A percentile compares a stretch with the other conserved stretches of the same genome.
Evolutionary conservation across 1,140 invertebrate species (phyloP).

Genomic region (Drosophila gunungcola): DNA sequence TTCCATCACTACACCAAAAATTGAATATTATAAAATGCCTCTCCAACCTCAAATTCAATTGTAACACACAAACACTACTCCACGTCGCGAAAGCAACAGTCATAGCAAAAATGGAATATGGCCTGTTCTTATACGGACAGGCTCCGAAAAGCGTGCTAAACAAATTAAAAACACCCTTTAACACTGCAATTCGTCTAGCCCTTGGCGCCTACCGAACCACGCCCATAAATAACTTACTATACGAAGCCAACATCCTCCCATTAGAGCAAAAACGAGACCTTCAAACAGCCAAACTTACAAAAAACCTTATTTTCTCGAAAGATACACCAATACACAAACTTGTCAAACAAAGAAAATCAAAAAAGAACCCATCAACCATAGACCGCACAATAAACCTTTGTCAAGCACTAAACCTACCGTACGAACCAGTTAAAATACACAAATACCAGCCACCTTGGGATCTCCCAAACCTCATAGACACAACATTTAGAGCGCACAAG

Average conservation of each 20-base stretch:
- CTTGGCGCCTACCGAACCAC: background rate
- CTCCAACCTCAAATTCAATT: background rate
- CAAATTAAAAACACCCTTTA: constrained; percentile 10
- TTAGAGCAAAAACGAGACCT: background rate
- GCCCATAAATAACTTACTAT: background rate
- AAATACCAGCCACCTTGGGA: constrained; percentile 10
- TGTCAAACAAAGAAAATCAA: background rate
- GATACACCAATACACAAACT: background rate
- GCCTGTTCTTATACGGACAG: constrained; percentile 1
- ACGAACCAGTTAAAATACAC: constrained; percentile 7
- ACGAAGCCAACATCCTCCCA: background rate
- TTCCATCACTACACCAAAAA: background rate
- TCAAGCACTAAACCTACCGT: constrained; percentile 3
- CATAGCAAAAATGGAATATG: background rate
- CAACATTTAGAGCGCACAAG: background rate
- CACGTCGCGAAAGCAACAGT: constrained; percentile 1
- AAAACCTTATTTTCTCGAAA: background rate
- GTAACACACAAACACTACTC: constrained; percentile 1
- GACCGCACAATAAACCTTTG: background rate
- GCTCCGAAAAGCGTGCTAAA: constrained; percentile 3
- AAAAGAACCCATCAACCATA: background rate
- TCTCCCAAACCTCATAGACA: constrained; percentile 8
- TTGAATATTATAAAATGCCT: constrained; percentile 4
- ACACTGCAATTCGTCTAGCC: background rate
- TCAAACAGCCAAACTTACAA: background rate